Evolutionary conservation across 2,888 invertebrate species (phyloP).

Genomic region (Chymomyza caudatula): DNA sequence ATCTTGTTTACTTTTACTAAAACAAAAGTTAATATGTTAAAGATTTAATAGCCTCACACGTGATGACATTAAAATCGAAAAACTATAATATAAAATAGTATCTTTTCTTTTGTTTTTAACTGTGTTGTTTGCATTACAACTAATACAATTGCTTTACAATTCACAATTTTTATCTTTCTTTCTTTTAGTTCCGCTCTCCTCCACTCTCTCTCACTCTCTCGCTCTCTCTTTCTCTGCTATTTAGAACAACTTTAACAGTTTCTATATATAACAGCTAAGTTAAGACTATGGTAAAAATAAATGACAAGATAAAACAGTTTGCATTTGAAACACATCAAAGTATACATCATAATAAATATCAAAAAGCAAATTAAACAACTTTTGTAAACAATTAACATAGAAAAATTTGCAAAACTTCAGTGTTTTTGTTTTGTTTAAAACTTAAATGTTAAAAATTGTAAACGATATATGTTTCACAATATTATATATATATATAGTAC

Average conservation of each 20-base stretch:
- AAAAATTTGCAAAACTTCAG: conserved; percentile 5
- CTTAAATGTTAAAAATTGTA: background rate
- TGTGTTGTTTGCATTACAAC: conserved; percentile 2
- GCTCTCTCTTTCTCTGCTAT: too few species aligned
- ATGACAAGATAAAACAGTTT: conserved; percentile 48
- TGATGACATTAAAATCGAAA: background rate
- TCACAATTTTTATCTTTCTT: too few species aligned
- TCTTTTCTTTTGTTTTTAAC: background rate
- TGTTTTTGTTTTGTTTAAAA: conserved; percentile 6
- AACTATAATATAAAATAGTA: background rate
- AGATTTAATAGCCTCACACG: background rate
- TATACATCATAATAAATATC: conserved; percentile 5
- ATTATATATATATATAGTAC: conserved; percentile 7
- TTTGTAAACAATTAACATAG: background rate
- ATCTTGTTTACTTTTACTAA: background rate
- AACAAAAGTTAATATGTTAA: background rate
- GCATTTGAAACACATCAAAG: conserved; percentile 39
- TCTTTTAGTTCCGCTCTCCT: too few species aligned
- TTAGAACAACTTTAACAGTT: background rate
- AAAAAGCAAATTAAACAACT: conserved; percentile 24
- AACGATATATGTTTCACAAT: background rate
- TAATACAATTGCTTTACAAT: background rate
- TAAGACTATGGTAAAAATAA: conserved; percentile 18
- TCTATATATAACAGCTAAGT: background rate
- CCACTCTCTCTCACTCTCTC: too few species aligned